Evolutionary conservation across 2,888 invertebrate species (phyloP).

Genomic region (Ethmia dodecea): DNA sequence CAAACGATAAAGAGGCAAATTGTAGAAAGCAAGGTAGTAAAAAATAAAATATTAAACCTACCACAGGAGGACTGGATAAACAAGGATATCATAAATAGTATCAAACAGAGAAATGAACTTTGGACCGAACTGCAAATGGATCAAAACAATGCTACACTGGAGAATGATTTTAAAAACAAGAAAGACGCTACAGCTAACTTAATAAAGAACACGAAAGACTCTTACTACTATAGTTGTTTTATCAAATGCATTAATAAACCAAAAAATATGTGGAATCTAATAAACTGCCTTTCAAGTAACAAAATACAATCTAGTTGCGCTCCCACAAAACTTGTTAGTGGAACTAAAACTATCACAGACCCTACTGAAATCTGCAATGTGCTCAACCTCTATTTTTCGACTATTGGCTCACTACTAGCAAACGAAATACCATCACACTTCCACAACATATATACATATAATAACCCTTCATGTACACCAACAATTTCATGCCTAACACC

Average conservation of each 20-base stretch:
- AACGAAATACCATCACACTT: slow-evolving; percentile 6
- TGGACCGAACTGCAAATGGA: slow-evolving; percentile 3
- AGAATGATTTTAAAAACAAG: background rate
- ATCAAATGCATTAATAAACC: slow-evolving; percentile 1
- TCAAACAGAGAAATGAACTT: slow-evolving; percentile 8
- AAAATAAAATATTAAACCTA: slow-evolving; percentile 10
- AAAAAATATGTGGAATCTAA: slow-evolving; percentile 4
- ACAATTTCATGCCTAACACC: background rate
- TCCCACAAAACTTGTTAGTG: slow-evolving; percentile 5
- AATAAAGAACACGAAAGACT: slow-evolving; percentile 4
- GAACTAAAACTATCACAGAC: slow-evolving; percentile 1
- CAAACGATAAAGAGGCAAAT: background rate
- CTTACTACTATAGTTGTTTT: slow-evolving; percentile 7
- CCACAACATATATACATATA: slow-evolving; percentile 1
- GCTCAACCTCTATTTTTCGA: slow-evolving; percentile 9
- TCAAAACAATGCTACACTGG: background rate
- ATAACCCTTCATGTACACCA: background rate
- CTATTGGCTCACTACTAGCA: slow-evolving; percentile 5
- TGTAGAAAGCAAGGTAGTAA: slow-evolving; percentile 1
- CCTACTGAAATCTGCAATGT: slow-evolving; percentile 4
- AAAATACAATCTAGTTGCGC: slow-evolving; percentile 6
- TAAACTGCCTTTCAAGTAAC: slow-evolving; percentile 5
- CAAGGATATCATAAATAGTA: slow-evolving; percentile 6
- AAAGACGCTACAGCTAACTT: background rate
- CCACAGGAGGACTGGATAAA: slow-evolving; percentile 13